A percentile compares a stretch with the other conserved stretches of the same genome.
phyloP scores from a whole-genome alignment of 2,797 vertebrate species.

The Trichosurus vulpecula region DNA sequence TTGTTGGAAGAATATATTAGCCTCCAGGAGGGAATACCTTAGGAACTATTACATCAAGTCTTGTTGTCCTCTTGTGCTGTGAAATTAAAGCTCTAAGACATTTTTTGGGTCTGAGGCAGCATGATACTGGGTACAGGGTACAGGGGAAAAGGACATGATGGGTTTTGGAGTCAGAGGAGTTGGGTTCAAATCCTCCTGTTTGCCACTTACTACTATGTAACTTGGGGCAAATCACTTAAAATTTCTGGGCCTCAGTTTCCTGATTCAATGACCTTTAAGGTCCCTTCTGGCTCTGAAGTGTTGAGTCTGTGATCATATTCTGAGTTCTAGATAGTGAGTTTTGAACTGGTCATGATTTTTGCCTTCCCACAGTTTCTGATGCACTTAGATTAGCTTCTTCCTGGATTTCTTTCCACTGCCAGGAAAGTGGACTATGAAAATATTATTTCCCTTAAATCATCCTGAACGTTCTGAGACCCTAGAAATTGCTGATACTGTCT shows the following conservation, averaged over 20 bases:
- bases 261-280: neutral
- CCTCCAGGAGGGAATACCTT: neutral
- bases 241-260: neutral
- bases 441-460: neutral
- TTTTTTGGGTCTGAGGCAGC: neutral
- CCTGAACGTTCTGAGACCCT: neutral
- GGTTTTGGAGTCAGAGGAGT: neutral
- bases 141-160: neutral
- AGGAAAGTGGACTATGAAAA: neutral
- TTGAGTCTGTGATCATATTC: neutral
- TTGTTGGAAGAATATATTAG: conserved; percentile 24
- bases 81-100: neutral
- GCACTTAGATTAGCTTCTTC: neutral
- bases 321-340: neutral
- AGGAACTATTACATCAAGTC: neutral
- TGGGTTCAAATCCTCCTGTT: neutral
- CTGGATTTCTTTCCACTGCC: neutral
- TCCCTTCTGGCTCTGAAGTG: neutral
- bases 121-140: neutral
- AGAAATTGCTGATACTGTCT: neutral
- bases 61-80: neutral
- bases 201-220: neutral
- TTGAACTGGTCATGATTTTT: neutral
- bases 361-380: neutral
- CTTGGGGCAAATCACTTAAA: neutral